Conservation (phyloP, 1,140 invertebrate genomes). For the Contarinia nasturtii region DNA sequence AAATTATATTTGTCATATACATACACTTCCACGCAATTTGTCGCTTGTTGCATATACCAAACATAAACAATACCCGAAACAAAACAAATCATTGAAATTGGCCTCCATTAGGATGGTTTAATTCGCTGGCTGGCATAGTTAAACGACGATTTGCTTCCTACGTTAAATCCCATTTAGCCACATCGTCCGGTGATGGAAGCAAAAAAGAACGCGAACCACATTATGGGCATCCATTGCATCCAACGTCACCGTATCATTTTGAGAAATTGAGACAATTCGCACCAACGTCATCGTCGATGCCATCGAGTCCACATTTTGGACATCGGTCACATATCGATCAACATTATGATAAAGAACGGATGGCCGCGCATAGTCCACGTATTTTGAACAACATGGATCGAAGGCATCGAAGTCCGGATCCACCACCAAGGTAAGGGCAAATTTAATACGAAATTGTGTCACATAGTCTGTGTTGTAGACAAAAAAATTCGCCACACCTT, state of each 20-base stretch:
- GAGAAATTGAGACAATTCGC: background rate
- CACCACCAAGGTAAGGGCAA: slow-evolving; percentile 29
- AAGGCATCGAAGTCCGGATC: slow-evolving; percentile 38
- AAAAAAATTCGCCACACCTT: too few species aligned
- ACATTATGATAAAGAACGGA: background rate
- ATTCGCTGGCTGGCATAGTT: slow-evolving; percentile 37
- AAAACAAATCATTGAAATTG: background rate
- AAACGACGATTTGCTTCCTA: slow-evolving; percentile 54
- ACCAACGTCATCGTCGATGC: background rate
- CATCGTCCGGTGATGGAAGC: background rate
- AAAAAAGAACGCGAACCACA: background rate
- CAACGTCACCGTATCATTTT: too few species aligned
- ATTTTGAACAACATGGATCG: slow-evolving; percentile 14
- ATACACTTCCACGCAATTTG: too few species aligned
- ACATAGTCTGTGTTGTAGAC: too few species aligned
- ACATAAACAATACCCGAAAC: background rate
- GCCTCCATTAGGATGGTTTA: slow-evolving; percentile 33
- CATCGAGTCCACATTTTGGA: background rate
- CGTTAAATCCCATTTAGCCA: slow-evolving; percentile 44
- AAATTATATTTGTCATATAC: too few species aligned
- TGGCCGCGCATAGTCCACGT: slow-evolving; percentile 11
- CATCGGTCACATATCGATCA: background rate
- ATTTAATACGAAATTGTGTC: too few species aligned
- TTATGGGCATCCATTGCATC: too few species aligned
- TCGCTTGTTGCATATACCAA: background rate